Evolutionary conservation across 2,113 vertebrate species (phyloP).

Genomic region (Rostratula benghalensis): DNA sequence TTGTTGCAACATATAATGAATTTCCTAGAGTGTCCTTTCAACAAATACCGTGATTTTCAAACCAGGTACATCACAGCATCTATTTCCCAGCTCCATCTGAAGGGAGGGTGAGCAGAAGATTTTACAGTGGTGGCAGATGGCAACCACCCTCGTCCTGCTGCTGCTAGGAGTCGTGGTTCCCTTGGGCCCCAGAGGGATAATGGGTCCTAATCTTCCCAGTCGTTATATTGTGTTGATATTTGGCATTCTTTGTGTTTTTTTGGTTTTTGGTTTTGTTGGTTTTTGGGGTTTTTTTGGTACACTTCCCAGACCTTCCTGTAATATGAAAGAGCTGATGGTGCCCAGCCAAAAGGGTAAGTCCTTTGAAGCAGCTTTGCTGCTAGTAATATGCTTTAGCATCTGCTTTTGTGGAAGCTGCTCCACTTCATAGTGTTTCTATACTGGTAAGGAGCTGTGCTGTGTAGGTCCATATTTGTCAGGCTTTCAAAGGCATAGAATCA

Average conservation of each 20-base stretch:
- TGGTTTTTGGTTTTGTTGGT: neutral
- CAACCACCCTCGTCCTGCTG: neutral
- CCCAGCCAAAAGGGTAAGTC: neutral
- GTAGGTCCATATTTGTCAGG: neutral
- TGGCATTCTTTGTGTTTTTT: neutral
- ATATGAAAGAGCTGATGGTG: neutral
- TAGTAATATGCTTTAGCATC: neutral
- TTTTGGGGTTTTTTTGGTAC: neutral
- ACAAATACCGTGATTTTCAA: neutral
- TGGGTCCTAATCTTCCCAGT: neutral
- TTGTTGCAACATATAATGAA: neutral
- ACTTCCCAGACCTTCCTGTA: neutral
- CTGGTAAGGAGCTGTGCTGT: conserved; percentile 20
- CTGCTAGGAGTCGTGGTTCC: neutral
- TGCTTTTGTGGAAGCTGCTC: neutral
- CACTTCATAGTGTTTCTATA: neutral
- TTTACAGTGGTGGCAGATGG: conserved; percentile 55
- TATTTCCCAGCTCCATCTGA: neutral
- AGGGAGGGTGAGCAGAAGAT: conserved; percentile 13
- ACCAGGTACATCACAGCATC: neutral
- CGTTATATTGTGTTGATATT: neutral
- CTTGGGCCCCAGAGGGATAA: neutral
- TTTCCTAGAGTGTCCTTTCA: neutral
- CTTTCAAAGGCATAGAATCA: neutral
- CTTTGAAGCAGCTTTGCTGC: neutral